These are phyloP conservation scores for Leptopterna dolabrata DNA, from an alignment of 2,888 invertebrate species.

Conservation along the genomic window DNA sequence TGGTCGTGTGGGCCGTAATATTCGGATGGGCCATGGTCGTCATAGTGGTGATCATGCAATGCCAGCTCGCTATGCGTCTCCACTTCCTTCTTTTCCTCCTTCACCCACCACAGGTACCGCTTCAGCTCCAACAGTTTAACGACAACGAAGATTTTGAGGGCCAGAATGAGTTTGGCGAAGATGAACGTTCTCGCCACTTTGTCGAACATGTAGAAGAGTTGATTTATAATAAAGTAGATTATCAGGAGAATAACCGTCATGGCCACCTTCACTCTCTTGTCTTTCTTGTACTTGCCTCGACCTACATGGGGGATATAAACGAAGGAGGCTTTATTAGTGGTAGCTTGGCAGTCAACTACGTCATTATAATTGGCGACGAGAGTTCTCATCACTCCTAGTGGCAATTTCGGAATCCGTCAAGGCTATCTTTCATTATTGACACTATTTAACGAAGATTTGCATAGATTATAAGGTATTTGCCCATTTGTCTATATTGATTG, in stretches of 20 bases:
- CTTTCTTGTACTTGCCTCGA: constrained; percentile 59
- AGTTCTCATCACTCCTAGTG: background rate
- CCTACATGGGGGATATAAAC: constrained; percentile 32
- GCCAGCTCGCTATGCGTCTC: constrained; percentile 57
- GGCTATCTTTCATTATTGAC: background rate
- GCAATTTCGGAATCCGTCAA: background rate
- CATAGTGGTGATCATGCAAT: constrained; percentile 58
- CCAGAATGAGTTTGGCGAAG: constrained; percentile 58
- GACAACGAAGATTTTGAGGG: constrained; percentile 59
- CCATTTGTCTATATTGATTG: too few relatives aligned
- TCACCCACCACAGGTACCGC: constrained; percentile 60
- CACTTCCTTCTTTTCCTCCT: constrained; percentile 58
- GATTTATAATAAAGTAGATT: constrained; percentile 59
- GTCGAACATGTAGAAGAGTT: constrained; percentile 61
- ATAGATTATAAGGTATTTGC: too few relatives aligned
- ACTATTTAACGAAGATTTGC: too few relatives aligned
- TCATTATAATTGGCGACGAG: background rate
- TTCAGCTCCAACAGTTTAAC: constrained; percentile 60
- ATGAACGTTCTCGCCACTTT: constrained; percentile 59
- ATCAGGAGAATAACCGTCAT: constrained; percentile 59
- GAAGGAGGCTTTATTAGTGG: constrained; percentile 6
- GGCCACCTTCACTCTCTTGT: constrained; percentile 58
- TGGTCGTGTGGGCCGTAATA: constrained; percentile 52
- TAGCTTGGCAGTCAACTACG: background rate
- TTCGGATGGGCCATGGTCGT: constrained; percentile 45